A percentile compares a stretch with the other conserved stretches of the same genome.
Evolutionary conservation across 1,140 invertebrate species (phyloP).

Genomic region (Schlechtendalia chinensis): DNA sequence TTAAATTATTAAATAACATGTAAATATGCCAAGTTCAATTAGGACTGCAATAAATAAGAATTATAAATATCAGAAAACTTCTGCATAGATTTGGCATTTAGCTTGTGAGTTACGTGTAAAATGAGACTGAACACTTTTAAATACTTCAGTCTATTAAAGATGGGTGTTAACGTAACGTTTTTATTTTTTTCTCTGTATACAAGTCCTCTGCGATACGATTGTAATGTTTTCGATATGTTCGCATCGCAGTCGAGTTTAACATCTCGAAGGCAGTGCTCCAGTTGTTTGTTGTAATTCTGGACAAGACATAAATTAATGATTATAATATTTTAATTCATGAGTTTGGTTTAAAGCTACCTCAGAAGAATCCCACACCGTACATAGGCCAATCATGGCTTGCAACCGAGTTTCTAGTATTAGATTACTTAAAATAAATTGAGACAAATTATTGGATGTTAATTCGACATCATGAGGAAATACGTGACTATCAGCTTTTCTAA

Average conservation of each 20-base stretch:
- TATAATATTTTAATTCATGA: background rate
- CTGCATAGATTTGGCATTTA: conserved; percentile 25
- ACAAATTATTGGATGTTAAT: conserved; percentile 67
- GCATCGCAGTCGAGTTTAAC: conserved; percentile 35
- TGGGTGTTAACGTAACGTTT: conserved; percentile 31
- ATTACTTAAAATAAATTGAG: conserved; percentile 72
- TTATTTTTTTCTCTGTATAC: conserved; percentile 28
- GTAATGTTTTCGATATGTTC: conserved; percentile 35
- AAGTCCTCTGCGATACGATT: conserved; percentile 40
- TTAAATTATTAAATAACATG: background rate
- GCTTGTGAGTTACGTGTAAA: conserved; percentile 40
- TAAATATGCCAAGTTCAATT: background rate
- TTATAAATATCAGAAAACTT: conserved; percentile 38
- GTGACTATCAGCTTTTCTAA: conserved; percentile 72
- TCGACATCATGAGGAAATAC: conserved; percentile 65
- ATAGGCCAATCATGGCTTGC: conserved; percentile 52
- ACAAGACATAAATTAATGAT: background rate
- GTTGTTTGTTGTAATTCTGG: conserved; percentile 34
- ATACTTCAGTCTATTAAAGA: conserved; percentile 35
- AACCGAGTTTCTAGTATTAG: conserved; percentile 56
- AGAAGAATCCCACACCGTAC: conserved; percentile 50
- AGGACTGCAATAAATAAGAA: conserved; percentile 19
- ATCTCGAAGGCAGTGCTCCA: conserved; percentile 24
- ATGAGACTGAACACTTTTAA: conserved; percentile 38
- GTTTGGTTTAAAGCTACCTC: conserved; percentile 50